Conservation (phyloP, 2,113 vertebrate genomes). For the Odobenus rosmarus region DNA sequence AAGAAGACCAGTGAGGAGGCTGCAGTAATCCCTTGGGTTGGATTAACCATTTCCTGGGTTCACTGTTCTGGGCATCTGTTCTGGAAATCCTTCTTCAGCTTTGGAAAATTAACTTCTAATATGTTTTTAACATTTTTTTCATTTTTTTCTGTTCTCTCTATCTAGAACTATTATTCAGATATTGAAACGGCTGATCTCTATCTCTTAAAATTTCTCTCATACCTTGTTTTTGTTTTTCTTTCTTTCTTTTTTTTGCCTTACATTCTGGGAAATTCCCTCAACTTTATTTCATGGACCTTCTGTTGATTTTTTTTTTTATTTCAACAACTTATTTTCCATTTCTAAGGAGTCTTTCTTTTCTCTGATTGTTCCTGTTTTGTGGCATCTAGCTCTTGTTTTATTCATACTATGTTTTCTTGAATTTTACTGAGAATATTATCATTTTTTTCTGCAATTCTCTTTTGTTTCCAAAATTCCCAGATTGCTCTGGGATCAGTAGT, state of each 20-base stretch:
- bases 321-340: slow-evolving; percentile 35
- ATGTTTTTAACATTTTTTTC: neutral
- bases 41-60: neutral
- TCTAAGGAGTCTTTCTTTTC: slow-evolving; percentile 24
- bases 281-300: neutral
- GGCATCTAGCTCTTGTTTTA: slow-evolving; percentile 29
- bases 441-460: slow-evolving; percentile 39
- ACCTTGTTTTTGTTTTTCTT: slow-evolving; percentile 13
- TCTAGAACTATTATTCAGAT: neutral
- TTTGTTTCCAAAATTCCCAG: slow-evolving; percentile 27
- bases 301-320: neutral
- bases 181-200: neutral
- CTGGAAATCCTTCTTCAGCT: neutral
- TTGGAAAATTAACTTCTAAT: slow-evolving; percentile 14
- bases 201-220: slow-evolving; percentile 41
- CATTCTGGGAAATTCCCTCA: slow-evolving; percentile 9
- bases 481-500: neutral
- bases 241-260: neutral
- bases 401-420: slow-evolving; percentile 10
- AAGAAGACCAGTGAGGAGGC: neutral
- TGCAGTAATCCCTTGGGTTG: neutral
- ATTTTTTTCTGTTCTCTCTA: neutral
- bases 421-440: neutral
- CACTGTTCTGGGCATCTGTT: neutral
- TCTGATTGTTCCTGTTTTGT: neutral